Base-by-base conservation (phyloP, 2,113 vertebrate genomes). In the Gallinago jamesoni region DNA sequence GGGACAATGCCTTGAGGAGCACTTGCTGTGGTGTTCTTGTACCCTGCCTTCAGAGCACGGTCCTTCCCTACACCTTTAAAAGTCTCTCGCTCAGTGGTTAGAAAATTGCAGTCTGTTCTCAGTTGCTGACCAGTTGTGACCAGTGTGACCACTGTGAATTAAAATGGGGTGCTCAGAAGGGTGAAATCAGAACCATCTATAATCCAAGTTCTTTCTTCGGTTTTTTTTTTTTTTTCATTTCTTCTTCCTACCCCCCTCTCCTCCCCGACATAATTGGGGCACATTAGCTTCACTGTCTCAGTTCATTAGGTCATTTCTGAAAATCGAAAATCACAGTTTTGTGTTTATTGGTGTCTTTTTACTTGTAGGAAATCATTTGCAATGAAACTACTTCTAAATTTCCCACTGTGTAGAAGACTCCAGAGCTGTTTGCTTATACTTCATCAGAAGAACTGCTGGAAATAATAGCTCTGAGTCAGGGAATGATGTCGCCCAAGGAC, bases 301-400 rank as follows among this genome's bases (percentile, higher is more conserved):
- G 75, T 88, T 94, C 91, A 85, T 95, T 93, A 94, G 95, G 83
- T 87, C 70, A 89, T 93, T 93, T 91, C 72, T 83, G 85, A 94
- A 96, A 94, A 90, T 70, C 0, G 2, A 86, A 95, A 95, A 76
- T 73, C 89, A 83, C 73, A 47, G 55, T 92, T 93, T 84, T 85
- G 21, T 82, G 56, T 90, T 93, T 93, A 81, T 75, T 92, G 77
- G 52, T 85, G 35, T 30, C 67, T 93, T 94, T 90, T 92, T 67
- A 90, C 75, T 94, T 75, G 72, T 63, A 91, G 55, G 63, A 94
- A 90, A 96, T 84, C 0, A 84, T 75, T 90, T 95, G 62, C 81
- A 93, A 37, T 85, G 70, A 90, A 94, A 95, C 45, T 64, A 48
- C 53, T 85, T 75, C 57, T 78, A 69, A 80, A 94, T 93, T 90